These are phyloP conservation scores for Aleiodes testaceus DNA, from an alignment of 2,888 invertebrate species.

Conservation along the genomic window DNA sequence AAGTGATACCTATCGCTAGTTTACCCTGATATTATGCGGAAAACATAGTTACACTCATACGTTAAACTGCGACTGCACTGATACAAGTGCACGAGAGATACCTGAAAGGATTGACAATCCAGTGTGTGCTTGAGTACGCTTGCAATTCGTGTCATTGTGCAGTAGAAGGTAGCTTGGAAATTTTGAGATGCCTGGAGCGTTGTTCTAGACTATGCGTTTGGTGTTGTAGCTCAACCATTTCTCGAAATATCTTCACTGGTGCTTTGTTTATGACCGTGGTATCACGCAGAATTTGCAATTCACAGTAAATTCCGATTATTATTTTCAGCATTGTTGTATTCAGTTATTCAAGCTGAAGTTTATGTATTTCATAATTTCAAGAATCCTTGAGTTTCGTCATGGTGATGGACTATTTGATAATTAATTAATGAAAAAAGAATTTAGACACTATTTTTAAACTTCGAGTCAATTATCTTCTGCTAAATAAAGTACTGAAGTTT, in stretches of 20 bases:
- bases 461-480: too few relatives aligned
- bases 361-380: neutral
- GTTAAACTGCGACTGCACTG: neutral
- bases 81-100: neutral
- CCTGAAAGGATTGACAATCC: slow-evolving; percentile 5
- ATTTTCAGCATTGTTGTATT: neutral
- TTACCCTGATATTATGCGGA: neutral
- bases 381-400: neutral
- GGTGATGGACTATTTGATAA: too few relatives aligned
- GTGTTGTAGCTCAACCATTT: slow-evolving; percentile 1
- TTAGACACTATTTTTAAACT: too few relatives aligned
- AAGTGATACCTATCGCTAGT: too few relatives aligned
- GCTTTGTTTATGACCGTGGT: slow-evolving; percentile 15
- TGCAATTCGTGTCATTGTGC: slow-evolving; percentile 23
- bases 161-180: slow-evolving; percentile 13
- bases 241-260: slow-evolving; percentile 2
- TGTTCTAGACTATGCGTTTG: slow-evolving; percentile 13
- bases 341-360: neutral
- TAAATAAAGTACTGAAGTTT: too few relatives aligned
- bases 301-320: slow-evolving; percentile 10
- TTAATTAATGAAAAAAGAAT: too few relatives aligned
- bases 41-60: neutral
- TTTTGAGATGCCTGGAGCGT: slow-evolving; percentile 16
- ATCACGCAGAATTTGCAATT: slow-evolving; percentile 18
- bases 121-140: neutral